Conservation (phyloP, 1,140 invertebrate genomes). For the Galendromus occidentalis region DNA sequence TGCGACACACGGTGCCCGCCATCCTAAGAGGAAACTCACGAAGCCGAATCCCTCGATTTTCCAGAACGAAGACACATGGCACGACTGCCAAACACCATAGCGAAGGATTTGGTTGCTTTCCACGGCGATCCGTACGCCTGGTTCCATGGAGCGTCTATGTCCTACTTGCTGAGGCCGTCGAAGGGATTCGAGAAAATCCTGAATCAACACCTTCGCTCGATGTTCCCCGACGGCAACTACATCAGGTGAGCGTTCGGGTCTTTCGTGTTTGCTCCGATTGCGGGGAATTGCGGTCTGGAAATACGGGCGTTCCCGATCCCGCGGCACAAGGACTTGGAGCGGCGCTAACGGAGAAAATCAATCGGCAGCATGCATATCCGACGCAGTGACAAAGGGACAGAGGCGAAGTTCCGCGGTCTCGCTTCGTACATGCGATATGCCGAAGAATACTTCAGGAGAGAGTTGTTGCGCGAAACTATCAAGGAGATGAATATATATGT, state of each 20-base stretch:
- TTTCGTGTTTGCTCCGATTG: too few species aligned
- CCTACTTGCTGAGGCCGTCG: neutral
- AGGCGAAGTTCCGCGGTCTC: conserved; percentile 84
- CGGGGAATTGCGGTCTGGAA: too few species aligned
- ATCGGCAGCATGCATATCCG: conserved; percentile 51
- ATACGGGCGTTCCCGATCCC: too few species aligned
- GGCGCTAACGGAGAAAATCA: too few species aligned
- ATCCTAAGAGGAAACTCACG: too few species aligned
- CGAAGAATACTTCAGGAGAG: conserved; percentile 41
- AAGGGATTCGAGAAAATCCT: neutral
- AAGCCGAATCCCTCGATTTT: neutral
- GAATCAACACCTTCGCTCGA: neutral
- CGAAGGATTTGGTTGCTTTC: neutral
- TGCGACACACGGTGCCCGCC: too few species aligned
- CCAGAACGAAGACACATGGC: neutral
- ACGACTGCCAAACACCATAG: neutral
- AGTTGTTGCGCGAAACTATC: conserved; percentile 16
- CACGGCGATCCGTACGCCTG: neutral
- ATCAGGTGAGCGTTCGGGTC: neutral
- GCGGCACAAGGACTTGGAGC: too few species aligned
- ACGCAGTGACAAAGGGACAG: conserved; percentile 82
- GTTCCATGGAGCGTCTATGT: neutral
- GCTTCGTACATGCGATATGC: conserved; percentile 91
- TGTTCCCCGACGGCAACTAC: neutral
- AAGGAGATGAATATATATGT: conserved; percentile 29